Percentiles rank a stretch among this genome's conserved stretches.
Evolutionary conservation across 1,140 invertebrate species (phyloP).

Genomic region (Drosophila lacertosa): DNA sequence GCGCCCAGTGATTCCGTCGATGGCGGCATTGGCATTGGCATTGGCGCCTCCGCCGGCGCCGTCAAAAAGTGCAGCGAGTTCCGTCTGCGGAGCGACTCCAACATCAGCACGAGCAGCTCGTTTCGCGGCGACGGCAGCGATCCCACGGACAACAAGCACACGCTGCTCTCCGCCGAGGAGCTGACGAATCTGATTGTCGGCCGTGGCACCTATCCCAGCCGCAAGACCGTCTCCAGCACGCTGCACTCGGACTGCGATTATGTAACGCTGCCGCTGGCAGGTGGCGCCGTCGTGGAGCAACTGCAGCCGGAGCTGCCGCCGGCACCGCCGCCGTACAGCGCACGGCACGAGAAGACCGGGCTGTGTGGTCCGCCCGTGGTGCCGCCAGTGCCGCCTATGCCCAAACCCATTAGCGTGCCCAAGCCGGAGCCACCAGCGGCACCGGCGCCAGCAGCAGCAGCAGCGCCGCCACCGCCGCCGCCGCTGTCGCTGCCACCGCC

Average conservation of each 20-base stretch:
- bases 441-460: slow-evolving; percentile 16
- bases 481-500: neutral
- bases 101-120: slow-evolving; percentile 89
- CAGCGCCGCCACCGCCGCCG: slow-evolving; percentile 3
- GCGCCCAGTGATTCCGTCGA: slow-evolving; percentile 56
- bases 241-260: slow-evolving; percentile 95
- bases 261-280: slow-evolving; percentile 91
- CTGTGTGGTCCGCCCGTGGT: slow-evolving; percentile 72
- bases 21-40: slow-evolving; percentile 10
- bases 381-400: slow-evolving; percentile 43
- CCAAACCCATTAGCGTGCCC: slow-evolving; percentile 35
- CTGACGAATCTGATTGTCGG: slow-evolving; percentile 92
- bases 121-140: slow-evolving; percentile 94
- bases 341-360: slow-evolving; percentile 82
- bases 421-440: slow-evolving; percentile 42
- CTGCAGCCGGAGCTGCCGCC: slow-evolving; percentile 75
- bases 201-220: slow-evolving; percentile 89
- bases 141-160: slow-evolving; percentile 91
- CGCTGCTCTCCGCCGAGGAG: slow-evolving; percentile 90
- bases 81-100: slow-evolving; percentile 89
- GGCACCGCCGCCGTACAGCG: slow-evolving; percentile 85
- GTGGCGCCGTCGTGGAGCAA: slow-evolving; percentile 84
- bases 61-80: slow-evolving; percentile 80
- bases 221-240: slow-evolving; percentile 91
- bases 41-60: neutral